Evolutionary conservation across 2,113 vertebrate species (phyloP).

Genomic region (Ammodytes dubius): DNA sequence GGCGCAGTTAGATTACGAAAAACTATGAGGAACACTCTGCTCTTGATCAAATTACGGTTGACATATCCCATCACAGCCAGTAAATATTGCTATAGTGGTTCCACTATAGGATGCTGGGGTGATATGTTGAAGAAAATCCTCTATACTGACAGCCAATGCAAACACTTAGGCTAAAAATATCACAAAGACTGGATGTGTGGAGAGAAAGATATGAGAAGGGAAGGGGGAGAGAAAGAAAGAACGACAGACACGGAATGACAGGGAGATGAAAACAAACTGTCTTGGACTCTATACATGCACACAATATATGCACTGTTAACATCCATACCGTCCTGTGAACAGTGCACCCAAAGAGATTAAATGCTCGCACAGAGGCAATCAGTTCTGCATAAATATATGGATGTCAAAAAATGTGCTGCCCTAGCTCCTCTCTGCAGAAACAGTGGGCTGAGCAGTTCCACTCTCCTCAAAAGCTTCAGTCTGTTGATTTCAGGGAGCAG

Average conservation of each 20-base stretch:
- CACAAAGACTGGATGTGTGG: constrained; percentile 28
- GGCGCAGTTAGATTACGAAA: constrained; percentile 11
- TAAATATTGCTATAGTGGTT: constrained; percentile 48
- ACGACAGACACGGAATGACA: constrained; percentile 5
- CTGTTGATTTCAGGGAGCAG: constrained; percentile 57
- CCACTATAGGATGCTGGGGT: constrained; percentile 15
- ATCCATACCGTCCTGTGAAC: constrained; percentile 35
- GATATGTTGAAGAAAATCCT: constrained; percentile 28
- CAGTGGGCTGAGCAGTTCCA: constrained; percentile 21
- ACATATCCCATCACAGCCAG: constrained; percentile 31
- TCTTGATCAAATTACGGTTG: constrained; percentile 44
- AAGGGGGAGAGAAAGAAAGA: not conserved
- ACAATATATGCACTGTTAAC: constrained; percentile 39
- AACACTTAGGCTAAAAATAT: constrained; percentile 58
- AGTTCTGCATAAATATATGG: constrained; percentile 37
- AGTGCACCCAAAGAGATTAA: constrained; percentile 49
- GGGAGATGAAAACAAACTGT: constrained; percentile 11
- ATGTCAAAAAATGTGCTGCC: constrained; percentile 62
- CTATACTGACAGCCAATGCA: constrained; percentile 37
- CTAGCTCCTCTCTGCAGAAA: constrained; percentile 43
- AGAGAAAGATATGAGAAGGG: not conserved
- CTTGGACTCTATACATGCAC: constrained; percentile 13
- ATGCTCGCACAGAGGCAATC: constrained; percentile 34
- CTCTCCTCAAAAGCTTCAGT: constrained; percentile 34
- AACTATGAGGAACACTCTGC: constrained; percentile 17